These are phyloP conservation scores for Miltochrista miniata DNA, from an alignment of 2,888 invertebrate species.

Conservation along the genomic window DNA sequence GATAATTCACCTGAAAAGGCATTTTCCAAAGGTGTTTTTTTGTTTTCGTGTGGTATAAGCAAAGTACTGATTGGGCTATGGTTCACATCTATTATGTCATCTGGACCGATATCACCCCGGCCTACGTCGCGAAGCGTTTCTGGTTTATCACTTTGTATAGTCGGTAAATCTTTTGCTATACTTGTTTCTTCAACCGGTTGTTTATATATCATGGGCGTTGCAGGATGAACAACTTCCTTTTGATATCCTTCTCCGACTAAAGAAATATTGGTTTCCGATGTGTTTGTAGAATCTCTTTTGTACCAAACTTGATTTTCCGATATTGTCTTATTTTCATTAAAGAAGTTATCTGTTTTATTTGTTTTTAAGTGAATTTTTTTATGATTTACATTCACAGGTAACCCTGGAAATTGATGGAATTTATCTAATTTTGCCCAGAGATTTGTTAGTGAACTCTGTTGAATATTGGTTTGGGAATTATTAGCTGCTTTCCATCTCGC, in stretches of 20 bases:
- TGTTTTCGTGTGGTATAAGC: slow-evolving; percentile 10
- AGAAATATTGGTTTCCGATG: neutral
- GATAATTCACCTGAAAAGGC: neutral
- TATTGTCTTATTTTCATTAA: neutral
- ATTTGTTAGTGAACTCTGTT: slow-evolving; percentile 26
- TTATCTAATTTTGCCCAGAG: slow-evolving; percentile 44
- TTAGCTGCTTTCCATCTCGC: slow-evolving; percentile 7
- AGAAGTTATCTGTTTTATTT: neutral
- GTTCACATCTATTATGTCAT: slow-evolving; percentile 19
- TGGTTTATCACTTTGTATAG: slow-evolving; percentile 10
- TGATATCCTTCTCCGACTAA: neutral
- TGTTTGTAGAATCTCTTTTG: neutral
- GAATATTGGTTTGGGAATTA: slow-evolving; percentile 1
- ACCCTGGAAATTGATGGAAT: slow-evolving; percentile 30
- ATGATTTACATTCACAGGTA: neutral
- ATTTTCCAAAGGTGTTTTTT: neutral
- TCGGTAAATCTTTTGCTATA: neutral
- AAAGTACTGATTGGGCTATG: neutral
- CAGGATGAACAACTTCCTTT: neutral
- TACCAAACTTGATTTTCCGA: too few relatives aligned
- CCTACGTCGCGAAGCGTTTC: slow-evolving; percentile 33
- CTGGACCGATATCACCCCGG: slow-evolving; percentile 48
- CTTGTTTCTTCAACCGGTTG: neutral
- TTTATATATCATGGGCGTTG: neutral
- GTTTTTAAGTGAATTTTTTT: neutral